These are phyloP conservation scores for Hipposideros larvatus DNA, from an alignment of 2,797 vertebrate species.

Conservation along the genomic window DNA sequence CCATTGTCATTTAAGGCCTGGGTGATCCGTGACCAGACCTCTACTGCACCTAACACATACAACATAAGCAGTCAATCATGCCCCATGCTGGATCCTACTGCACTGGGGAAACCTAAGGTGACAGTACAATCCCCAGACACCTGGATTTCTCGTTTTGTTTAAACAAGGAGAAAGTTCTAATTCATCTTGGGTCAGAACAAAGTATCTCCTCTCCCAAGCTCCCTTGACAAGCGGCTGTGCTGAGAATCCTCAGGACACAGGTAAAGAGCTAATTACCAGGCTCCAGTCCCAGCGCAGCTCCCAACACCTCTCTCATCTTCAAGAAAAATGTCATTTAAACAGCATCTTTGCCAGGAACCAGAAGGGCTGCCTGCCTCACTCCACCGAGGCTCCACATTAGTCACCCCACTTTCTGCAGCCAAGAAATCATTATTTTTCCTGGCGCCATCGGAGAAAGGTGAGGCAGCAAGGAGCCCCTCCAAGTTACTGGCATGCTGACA, in stretches of 20 bases:
- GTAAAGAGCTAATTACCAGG: slow-evolving; percentile 54
- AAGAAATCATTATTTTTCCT: slow-evolving; percentile 3
- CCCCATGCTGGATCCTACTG: fast-evolving
- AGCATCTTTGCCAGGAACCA: not conserved
- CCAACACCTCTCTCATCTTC: slow-evolving; percentile 43
- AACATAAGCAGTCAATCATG: fast-evolving
- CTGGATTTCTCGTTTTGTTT: not conserved
- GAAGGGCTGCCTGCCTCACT: not conserved
- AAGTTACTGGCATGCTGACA: not conserved
- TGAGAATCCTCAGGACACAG: not conserved
- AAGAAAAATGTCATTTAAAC: slow-evolving; percentile 58
- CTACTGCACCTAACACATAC: fast-evolving
- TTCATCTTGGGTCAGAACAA: not conserved
- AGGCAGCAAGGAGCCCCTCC: not conserved
- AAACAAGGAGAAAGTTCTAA: not conserved
- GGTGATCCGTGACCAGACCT: not conserved
- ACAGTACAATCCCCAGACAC: not conserved
- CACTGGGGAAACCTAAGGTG: not conserved
- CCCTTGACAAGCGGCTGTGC: not conserved
- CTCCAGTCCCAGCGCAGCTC: not conserved
- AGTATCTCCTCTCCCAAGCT: not conserved
- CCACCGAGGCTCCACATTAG: not conserved
- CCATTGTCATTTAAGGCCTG: not conserved
- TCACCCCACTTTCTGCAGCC: slow-evolving; percentile 10
- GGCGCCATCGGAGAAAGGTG: not conserved